These are phyloP conservation scores for Nannospalax galili DNA, from an alignment of 2,113 vertebrate species.

Conservation along the genomic window DNA sequence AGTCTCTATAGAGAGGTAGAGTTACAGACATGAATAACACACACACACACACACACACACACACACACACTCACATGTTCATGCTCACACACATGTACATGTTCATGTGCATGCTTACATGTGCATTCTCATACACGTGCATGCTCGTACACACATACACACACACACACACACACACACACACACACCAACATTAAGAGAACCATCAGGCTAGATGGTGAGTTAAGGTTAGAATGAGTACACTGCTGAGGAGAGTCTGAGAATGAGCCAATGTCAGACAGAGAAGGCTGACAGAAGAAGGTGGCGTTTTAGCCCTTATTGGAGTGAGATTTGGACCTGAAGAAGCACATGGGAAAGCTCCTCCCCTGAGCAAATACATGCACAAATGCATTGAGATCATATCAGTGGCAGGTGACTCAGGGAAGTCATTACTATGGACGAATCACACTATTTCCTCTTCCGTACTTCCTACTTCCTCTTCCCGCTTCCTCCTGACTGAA, in stretches of 20 bases:
- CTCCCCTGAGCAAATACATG: background rate
- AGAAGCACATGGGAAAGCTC: background rate
- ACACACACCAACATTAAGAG: background rate
- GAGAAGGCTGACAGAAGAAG: constrained; percentile 19
- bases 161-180: background rate
- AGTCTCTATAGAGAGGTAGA: constrained; percentile 2
- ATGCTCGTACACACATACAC: too few species aligned
- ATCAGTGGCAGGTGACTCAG: background rate
- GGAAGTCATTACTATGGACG: background rate
- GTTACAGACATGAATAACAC: constrained; percentile 7
- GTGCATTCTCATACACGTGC: too few species aligned
- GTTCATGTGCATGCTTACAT: too few species aligned
- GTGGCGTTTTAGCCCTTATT: background rate
- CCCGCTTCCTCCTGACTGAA: background rate
- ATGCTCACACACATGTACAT: too few species aligned
- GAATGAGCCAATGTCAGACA: background rate
- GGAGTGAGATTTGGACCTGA: background rate
- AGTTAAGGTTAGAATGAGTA: background rate
- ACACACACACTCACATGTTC: too few species aligned
- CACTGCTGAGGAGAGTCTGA: background rate
- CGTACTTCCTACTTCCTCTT: too few species aligned
- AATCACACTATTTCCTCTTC: constrained; percentile 20
- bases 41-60: background rate
- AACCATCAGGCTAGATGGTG: background rate
- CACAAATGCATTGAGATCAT: background rate